phyloP scores from a whole-genome alignment of 2,113 vertebrate genomes.

The Peucedramus taeniatus region DNA sequence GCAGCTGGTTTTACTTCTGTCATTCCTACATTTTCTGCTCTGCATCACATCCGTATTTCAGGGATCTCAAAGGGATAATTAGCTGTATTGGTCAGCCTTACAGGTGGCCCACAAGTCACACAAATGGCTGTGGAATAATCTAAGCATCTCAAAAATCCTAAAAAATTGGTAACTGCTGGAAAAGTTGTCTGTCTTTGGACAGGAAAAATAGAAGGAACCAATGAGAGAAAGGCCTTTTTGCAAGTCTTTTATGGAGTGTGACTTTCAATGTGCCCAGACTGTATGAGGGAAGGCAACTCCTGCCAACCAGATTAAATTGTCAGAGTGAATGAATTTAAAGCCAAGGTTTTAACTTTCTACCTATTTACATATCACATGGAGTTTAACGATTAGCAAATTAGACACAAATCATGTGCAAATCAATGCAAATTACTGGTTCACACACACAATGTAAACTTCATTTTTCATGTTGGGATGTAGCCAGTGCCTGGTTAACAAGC shows the following conservation, averaged over 20 bases:
- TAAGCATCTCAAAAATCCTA: background rate
- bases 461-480: slow-evolving; percentile 47
- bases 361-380: slow-evolving; percentile 42
- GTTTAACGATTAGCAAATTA: slow-evolving; percentile 54
- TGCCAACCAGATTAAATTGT: background rate
- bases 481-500: slow-evolving; percentile 44
- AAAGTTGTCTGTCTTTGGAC: background rate
- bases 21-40: background rate
- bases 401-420: slow-evolving; percentile 64
- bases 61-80: background rate
- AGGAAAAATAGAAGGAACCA: background rate
- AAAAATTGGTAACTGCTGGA: background rate
- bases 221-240: background rate
- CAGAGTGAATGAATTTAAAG: slow-evolving; percentile 29
- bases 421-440: slow-evolving; percentile 59
- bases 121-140: background rate
- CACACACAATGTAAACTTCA: slow-evolving; percentile 45
- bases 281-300: background rate
- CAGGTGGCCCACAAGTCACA: background rate
- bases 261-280: background rate
- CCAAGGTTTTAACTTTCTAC: background rate
- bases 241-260: background rate
- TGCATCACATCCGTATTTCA: background rate
- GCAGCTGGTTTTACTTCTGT: background rate
- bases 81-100: background rate